Conservation (phyloP, 2,888 invertebrate species). For the Drosophila recens region DNA sequence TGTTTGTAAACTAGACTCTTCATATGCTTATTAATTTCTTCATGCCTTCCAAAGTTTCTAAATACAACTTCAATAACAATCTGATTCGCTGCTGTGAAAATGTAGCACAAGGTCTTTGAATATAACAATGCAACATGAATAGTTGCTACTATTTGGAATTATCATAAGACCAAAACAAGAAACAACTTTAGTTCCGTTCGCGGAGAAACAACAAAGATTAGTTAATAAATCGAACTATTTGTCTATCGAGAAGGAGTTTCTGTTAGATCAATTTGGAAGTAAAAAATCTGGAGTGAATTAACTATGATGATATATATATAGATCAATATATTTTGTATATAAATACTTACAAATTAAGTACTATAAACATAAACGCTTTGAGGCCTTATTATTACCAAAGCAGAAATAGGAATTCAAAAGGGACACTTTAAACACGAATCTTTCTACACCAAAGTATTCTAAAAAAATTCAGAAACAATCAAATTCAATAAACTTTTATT, state of each 20-base stretch:
- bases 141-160: conserved; percentile 33
- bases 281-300: too few relatives aligned
- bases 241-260: background rate
- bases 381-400: too few relatives aligned
- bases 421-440: too few relatives aligned
- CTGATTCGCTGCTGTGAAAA: conserved; percentile 30
- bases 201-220: background rate
- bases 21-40: conserved; percentile 20
- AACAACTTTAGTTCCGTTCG: conserved; percentile 57
- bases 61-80: conserved; percentile 27
- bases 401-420: too few relatives aligned
- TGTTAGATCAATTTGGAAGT: background rate
- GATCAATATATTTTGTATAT: too few relatives aligned
- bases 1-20: background rate
- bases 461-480: background rate
- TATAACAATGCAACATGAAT: conserved; percentile 58
- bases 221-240: background rate
- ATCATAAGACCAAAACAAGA: conserved; percentile 51
- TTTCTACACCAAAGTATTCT: background rate
- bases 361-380: too few relatives aligned
- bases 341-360: too few relatives aligned
- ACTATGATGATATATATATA: too few relatives aligned
- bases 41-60: conserved; percentile 8
- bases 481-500: too few relatives aligned
- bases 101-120: conserved; percentile 62